Conservation (phyloP, 2,888 invertebrate species). For the Phytoseiulus persimilis region DNA sequence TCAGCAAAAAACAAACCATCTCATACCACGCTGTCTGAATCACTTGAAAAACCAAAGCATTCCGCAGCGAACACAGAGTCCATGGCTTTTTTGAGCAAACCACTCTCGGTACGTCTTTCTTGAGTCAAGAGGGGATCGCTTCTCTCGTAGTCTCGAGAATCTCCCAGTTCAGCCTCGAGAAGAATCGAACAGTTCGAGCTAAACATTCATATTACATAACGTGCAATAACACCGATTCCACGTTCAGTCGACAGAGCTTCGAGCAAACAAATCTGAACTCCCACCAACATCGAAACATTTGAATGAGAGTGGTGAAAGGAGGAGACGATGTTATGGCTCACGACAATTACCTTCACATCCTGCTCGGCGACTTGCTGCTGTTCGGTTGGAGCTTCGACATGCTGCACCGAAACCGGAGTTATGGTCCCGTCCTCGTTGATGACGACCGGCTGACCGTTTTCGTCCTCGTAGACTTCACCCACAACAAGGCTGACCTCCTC, state of each 20-base stretch:
- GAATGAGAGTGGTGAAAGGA: no score
- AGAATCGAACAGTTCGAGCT: not conserved
- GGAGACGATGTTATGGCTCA: no score
- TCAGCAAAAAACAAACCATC: not conserved
- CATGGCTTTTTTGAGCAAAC: not conserved
- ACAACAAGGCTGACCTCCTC: slow-evolving; percentile 32
- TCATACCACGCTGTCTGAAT: not conserved
- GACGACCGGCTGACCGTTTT: slow-evolving; percentile 30
- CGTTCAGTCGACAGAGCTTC: not conserved
- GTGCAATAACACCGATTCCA: not conserved
- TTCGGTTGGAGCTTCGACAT: not conserved
- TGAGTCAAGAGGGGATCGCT: not conserved
- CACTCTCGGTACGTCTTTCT: not conserved
- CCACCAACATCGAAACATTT: no score
- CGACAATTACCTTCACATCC: not conserved
- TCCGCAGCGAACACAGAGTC: not conserved
- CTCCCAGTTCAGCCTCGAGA: not conserved
- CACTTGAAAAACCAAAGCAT: not conserved
- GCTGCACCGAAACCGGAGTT: slow-evolving; percentile 20
- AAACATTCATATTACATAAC: no score
- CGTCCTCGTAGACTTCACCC: slow-evolving; percentile 24
- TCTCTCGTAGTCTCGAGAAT: not conserved
- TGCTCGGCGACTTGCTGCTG: not conserved
- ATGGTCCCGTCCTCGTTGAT: slow-evolving; percentile 31
- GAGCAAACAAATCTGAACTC: no score